These are phyloP conservation scores for Gallinago paraguaiae DNA, from an alignment of 2,113 vertebrate species.

Conservation along the genomic window DNA sequence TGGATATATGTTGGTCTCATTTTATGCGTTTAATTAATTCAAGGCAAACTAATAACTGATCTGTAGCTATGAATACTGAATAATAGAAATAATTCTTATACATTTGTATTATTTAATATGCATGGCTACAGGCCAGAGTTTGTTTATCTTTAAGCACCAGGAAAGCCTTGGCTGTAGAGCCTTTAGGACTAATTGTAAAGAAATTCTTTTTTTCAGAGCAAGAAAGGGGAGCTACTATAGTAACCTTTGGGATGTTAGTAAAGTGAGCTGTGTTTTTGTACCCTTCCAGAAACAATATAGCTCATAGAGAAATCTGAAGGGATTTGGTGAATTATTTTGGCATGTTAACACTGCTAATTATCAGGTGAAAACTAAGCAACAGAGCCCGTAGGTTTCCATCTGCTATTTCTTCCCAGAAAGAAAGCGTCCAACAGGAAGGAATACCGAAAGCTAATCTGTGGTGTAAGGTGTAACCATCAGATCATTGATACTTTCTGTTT, in stretches of 20 bases:
- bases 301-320: background rate
- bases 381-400: background rate
- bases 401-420: background rate
- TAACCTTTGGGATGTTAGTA: background rate
- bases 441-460: background rate
- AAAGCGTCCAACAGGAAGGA: background rate
- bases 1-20: background rate
- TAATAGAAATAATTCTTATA: background rate
- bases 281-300: background rate
- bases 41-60: background rate
- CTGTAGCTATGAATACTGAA: background rate
- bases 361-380: background rate
- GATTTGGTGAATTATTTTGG: background rate
- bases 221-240: background rate
- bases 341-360: background rate
- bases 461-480: too few relatives aligned
- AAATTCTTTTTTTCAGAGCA: background rate
- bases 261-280: background rate
- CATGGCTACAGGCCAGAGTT: background rate
- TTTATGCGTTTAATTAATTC: background rate
- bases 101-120: background rate
- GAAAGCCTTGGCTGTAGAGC: background rate
- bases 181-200: background rate
- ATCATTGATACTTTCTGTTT: fast-evolving
- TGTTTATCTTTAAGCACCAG: background rate